These are phyloP conservation scores for Oscheius sp. DNA, from an alignment of 2,888 invertebrate genomes.

Conservation along the genomic window DNA sequence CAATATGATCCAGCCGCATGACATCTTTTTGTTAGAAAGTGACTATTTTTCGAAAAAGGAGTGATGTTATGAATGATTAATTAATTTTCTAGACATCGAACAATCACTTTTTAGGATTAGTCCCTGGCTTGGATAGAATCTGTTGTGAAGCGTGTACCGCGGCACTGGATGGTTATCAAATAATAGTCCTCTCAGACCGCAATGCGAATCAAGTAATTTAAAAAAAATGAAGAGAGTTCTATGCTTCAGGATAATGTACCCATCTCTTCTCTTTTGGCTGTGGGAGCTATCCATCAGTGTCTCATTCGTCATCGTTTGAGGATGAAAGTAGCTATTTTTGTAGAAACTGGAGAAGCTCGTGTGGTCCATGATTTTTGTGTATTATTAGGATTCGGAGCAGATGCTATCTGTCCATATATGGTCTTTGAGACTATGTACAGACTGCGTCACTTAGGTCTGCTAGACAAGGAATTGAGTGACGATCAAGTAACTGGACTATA, in stretches of 20 bases:
- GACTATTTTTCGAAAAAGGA: background rate
- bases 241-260: conserved; percentile 70
- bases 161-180: conserved; percentile 81
- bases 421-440: conserved; percentile 91
- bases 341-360: conserved; percentile 95
- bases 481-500: conserved; percentile 60
- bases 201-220: conserved; percentile 67
- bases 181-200: conserved; percentile 86
- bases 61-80: background rate
- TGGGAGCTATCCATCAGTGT: conserved; percentile 94
- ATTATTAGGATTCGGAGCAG: conserved; percentile 90
- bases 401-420: conserved; percentile 87
- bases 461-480: conserved; percentile 78
- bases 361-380: conserved; percentile 92
- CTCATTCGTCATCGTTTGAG: conserved; percentile 91
- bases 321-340: conserved; percentile 88
- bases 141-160: conserved; percentile 84
- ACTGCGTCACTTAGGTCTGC: conserved; percentile 84
- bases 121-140: conserved; percentile 82
- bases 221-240: background rate
- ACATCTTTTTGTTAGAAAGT: background rate
- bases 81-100: background rate
- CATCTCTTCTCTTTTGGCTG: conserved; percentile 81
- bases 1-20: background rate
- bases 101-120: conserved; percentile 76